Base-by-base conservation (phyloP, 1,140 invertebrate species). In the Apis florea region DNA sequence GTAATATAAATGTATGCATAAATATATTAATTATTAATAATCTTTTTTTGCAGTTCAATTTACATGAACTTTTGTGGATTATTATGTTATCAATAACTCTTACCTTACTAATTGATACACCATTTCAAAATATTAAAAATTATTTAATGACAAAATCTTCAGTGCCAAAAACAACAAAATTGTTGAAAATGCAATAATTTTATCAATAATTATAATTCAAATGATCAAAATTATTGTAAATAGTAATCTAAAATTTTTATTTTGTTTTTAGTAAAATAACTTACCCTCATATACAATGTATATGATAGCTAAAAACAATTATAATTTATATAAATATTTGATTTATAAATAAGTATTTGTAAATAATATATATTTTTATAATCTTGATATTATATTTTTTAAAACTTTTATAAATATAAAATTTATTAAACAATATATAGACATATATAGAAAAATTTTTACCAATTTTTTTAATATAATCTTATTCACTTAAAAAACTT, bases 121-220 rank as follows among this genome's bases (percentile, higher is more conserved):
- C 96, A 53, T 95, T 96, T 89, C 96, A 96, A 90, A 96, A 95
- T 75, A 91, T 96, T 11, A 96, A 95, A 85, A 96, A 95, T 75
- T 78, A 92, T 72, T 89, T 91, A 26, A 77, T 93, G 53, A 92
- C 90, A 68, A 91, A 91, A 69, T 59, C 69, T 47, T 15, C 76
- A 0, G 1, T 17, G 11, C 40, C 72, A 69, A 54, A 69, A n/a
- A n/a, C 61, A 56, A 21, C 51, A 0, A 92, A 92, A 75, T 47
- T 75, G 54, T 68, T 51, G 1, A 92, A 93, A 90, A n/a, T 47
- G 1, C 87, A 92, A 69, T 91, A 84, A 91, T 72, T 72, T 21
- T 73, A n/a, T 49, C 13, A 76, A 79, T 63, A 68, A 26, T 63
- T 72, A 64, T 79, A 74, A 56, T 19, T 73, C 61, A 15, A 75